Base-by-base conservation (phyloP, 2,113 vertebrate species). In the Physeter macrocephalus region DNA sequence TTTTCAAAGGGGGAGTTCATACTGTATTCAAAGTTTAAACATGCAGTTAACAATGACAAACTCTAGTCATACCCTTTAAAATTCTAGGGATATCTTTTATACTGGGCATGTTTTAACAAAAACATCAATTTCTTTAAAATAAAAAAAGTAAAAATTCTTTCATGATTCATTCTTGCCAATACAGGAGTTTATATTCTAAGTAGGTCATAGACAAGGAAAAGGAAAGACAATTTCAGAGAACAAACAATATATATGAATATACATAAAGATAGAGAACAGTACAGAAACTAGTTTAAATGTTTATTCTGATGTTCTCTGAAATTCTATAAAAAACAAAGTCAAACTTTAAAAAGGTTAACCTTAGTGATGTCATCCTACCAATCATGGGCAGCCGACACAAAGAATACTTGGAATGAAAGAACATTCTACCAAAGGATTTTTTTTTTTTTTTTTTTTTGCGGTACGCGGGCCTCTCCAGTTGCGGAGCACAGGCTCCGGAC, bases 61-160 rank as follows among this genome's bases (percentile, higher is more conserved):
- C 54, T 86, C 62, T 83, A 69, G 29, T 80, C 29, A 77, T 43
- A 43, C 11, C 67, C 31, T 83, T 74, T 75, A 8, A 86, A 92
- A 88, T 57, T 61, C 36, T 64, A 72, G 27, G 80, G 8, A 7
- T 64, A 11, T 66, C 61, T 86, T 88, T 80, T 81, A 71, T 62
- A 34, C 8, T 64, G n/a, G 62, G 21, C 34, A 85, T 49, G 59
- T 49, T 72, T 91, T 83, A 87, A 93, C 25, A 67, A 83, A 96
- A 61, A 90, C 2, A 85, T 67, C 57, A 52, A 21, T 83, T 77
- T 83, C 18, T 85, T 81, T 59, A 74, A 69, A 83, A 66, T 75
- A 43, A 74, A 96, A 90, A 97, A 95, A 97, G 59, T 62, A 94
- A 59, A 88, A 90, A 81, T 93, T 96, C 59, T 85, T 95, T 97